These are phyloP conservation scores for Strigamia transsilvanica DNA, from an alignment of 2,888 invertebrate genomes.

Conservation along the genomic window DNA sequence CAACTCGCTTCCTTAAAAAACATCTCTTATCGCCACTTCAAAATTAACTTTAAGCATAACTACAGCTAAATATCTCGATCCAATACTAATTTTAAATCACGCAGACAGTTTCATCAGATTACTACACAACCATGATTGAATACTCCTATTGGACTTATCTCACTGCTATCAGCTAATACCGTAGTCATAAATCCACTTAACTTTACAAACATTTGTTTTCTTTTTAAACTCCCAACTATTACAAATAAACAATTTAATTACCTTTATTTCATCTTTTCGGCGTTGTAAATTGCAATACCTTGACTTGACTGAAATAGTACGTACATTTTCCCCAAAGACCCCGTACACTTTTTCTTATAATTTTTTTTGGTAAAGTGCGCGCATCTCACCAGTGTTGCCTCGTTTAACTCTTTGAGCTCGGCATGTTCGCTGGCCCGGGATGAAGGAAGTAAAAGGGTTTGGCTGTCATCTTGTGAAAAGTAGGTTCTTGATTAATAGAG, in stretches of 20 bases:
- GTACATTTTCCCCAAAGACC: background rate
- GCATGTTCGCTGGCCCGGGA: slow-evolving; percentile 40
- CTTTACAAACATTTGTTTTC: background rate
- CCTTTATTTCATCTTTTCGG: too few species aligned
- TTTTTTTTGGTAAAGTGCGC: background rate
- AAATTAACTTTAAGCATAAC: background rate
- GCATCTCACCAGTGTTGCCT: slow-evolving; percentile 17
- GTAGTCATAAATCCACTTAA: background rate
- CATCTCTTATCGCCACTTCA: background rate
- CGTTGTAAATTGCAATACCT: background rate
- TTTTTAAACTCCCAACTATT: too few species aligned
- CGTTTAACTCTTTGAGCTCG: slow-evolving; percentile 46
- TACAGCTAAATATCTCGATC: background rate
- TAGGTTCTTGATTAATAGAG: slow-evolving; percentile 48
- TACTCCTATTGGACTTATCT: background rate
- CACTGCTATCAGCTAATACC: background rate
- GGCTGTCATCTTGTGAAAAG: slow-evolving; percentile 45
- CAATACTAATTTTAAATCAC: background rate
- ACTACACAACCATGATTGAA: slow-evolving; percentile 3
- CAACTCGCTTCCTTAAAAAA: background rate
- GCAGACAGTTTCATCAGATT: background rate
- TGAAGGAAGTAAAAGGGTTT: slow-evolving; percentile 43
- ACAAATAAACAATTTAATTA: too few species aligned
- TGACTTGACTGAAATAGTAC: too few species aligned
- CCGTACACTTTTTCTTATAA: background rate